Base-by-base conservation (phyloP, 2,797 vertebrate species). In the Sylvilagus floridanus region DNA sequence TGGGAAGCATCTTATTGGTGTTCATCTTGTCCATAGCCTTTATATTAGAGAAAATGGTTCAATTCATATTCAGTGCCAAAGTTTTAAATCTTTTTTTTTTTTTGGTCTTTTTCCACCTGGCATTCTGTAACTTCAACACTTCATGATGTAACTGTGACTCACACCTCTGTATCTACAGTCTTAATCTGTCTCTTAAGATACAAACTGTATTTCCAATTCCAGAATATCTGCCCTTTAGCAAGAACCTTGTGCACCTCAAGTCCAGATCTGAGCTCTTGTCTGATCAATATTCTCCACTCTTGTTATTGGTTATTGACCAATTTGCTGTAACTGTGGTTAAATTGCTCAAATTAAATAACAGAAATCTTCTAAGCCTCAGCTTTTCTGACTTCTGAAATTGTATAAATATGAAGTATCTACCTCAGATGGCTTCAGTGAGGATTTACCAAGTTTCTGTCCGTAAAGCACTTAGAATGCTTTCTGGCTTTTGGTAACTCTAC, bases 1-100 rank as follows among this genome's bases (percentile, higher is more conserved):
- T 84, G 75, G 54, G 65, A 94, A 88, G 62, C 30, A 65, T 72
- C 47, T 47, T 54, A 35, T 30, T 57, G 82, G 78, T 30, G 52
- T 68, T 91, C 54, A 90, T 93, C 90, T 90, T 84, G 28, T 57
- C 86, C 28, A 10, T 30, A 42, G 22, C 35, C 63, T 92, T n/a
- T 60, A 28, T 4, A 4, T 71, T 85, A 30, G 26, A 93, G 21
- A 91, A 54, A 94, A 54, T 0, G 12, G 57, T 32, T 10, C 19
- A 68, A 54, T 50, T 94, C 28, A 77, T 21, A 54, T 47, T 77
- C 62, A 47, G 62, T 79, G 60, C 65, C 90, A 47, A 65, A n/a
- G 5, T 52, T 92, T 75, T 79, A 82, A 82, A 82, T 42, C 50
- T 24, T 21, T 63, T 24, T 81, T 69, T 2, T 73, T 24, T 72